Conservation (phyloP, 2,113 vertebrate species). For the Barbus barbus region DNA sequence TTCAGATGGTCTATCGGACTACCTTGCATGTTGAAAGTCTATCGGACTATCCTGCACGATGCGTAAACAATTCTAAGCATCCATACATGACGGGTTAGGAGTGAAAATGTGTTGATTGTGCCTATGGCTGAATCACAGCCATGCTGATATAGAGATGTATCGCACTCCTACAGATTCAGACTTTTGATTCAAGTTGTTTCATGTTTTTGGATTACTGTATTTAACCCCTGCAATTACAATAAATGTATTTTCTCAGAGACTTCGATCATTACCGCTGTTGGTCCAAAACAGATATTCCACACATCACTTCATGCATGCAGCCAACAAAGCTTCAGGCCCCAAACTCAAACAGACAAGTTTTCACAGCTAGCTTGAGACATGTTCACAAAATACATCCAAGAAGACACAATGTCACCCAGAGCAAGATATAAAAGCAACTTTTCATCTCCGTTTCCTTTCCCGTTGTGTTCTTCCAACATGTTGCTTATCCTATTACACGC, state of each 20-base stretch:
- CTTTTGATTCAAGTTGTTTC: background rate
- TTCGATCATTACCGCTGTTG: no score
- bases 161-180: background rate
- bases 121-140: background rate
- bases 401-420: constrained; percentile 45
- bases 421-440: constrained; percentile 57
- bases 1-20: no score
- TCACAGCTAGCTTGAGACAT: constrained; percentile 35
- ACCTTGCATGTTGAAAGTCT: no score
- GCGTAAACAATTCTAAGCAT: no score
- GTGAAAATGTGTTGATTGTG: no score
- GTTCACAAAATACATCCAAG: constrained; percentile 53
- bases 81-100: no score
- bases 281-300: no score
- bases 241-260: background rate
- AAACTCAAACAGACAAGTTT: constrained; percentile 26
- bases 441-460: constrained; percentile 48
- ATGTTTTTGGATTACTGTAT: background rate
- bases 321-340: constrained; percentile 27
- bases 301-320: constrained; percentile 17
- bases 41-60: no score
- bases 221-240: background rate
- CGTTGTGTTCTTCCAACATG: constrained; percentile 52
- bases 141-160: background rate
- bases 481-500: constrained; percentile 60